Percentiles rank a stretch among this genome's conserved stretches.
phyloP scores from a whole-genome alignment of 2,888 invertebrate species.

The Craniophora ligustri region DNA sequence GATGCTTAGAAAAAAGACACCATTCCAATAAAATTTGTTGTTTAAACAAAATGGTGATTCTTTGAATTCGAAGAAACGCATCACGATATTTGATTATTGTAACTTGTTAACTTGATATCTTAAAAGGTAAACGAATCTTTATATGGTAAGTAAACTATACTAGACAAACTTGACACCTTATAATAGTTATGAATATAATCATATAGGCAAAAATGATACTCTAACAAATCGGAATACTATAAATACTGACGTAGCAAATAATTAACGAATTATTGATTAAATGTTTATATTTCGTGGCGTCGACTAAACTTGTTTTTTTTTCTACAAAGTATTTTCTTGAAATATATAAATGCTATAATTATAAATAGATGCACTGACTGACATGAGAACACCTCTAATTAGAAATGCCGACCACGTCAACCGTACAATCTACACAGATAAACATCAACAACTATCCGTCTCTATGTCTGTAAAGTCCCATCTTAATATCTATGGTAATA shows the following conservation, averaged over 20 bases:
- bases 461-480: constrained; percentile 13
- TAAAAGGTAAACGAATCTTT: constrained; percentile 14
- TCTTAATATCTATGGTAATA: constrained; percentile 15
- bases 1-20: constrained; percentile 27
- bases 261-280: too few species aligned
- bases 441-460: constrained; percentile 36
- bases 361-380: constrained; percentile 49
- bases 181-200: constrained; percentile 1
- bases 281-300: too few species aligned
- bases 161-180: constrained; percentile 16
- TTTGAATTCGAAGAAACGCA: constrained; percentile 31
- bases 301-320: too few species aligned
- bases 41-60: constrained; percentile 19
- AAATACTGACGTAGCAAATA: too few species aligned
- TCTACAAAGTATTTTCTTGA: too few species aligned
- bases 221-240: too few species aligned
- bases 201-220: too few species aligned
- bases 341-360: constrained; percentile 15
- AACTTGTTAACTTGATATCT: constrained; percentile 4
- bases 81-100: constrained; percentile 9
- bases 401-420: constrained; percentile 60
- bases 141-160: constrained; percentile 6
- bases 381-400: constrained; percentile 73
- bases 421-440: constrained; percentile 57
- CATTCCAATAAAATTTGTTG: constrained; percentile 33